Base-by-base conservation (phyloP, 2,113 vertebrate species). In the Poeciliopsis turrubarensis region DNA sequence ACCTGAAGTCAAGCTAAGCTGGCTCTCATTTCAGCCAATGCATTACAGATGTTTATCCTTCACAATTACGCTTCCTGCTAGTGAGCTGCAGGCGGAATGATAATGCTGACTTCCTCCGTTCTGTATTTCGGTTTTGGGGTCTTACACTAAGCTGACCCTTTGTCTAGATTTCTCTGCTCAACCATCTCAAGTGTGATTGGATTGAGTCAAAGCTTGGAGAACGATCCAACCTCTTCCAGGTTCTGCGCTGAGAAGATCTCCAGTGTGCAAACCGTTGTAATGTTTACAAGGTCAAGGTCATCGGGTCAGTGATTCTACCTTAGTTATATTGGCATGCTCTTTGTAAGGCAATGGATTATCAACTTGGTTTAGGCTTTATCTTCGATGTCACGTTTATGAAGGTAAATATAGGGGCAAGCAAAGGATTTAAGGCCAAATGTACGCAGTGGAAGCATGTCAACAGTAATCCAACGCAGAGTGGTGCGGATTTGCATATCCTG, bases 231-330 rank as follows among this genome's bases (percentile, higher is more conserved):
- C 70, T 81, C 78, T 77, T 73, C 66, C 87, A 84, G 78, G 61
- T 86, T 80, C 84, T 90, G 78, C 77, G 62, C 51, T 51, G 27
- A 81, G 75, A 85, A 92, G 81, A 86, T 91, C 87, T 83, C 84
- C 78, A 88, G 78, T 88, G 85, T 79, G 66, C 89, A 92, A 92
- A 86, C 78, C 65, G 64, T 80, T 91, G 88, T 89, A 75, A 75
- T 88, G 81, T 92, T 92, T 93, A 93, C 92, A 92, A 93, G 92
- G 92, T 94, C 94, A 94, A 94, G 91, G 92, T 92, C 90, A 86
- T 80, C 80, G 90, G 91, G 91, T 93, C 90, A 91, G 65, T 88
- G 89, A 90, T 87, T 89, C 86, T 89, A 85, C 80, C 86, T 92
- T 94, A 93, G 86, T 90, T 92, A 91, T 93, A 94, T 92, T 90